Conservation (phyloP, 2,113 vertebrate species). For the Limanda limanda region DNA sequence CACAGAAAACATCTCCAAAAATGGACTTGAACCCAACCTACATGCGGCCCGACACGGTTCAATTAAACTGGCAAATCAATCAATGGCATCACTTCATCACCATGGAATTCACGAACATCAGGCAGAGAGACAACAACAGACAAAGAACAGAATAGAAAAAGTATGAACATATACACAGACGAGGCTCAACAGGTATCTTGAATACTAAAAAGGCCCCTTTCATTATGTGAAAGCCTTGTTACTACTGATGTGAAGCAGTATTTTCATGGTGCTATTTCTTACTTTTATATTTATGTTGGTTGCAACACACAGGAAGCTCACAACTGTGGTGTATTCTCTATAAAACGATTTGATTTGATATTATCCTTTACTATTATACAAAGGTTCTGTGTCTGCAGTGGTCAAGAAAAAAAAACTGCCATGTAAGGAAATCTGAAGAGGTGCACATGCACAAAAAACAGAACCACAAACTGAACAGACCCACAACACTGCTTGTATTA, state of each 20-base stretch:
- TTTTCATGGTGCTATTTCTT: slow-evolving; percentile 28
- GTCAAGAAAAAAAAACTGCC: slow-evolving; percentile 33
- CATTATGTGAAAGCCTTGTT: background rate
- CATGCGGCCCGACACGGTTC: slow-evolving; percentile 24
- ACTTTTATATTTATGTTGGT: slow-evolving; percentile 16
- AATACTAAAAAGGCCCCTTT: slow-evolving; percentile 20
- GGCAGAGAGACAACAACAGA: slow-evolving; percentile 10
- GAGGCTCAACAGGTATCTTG: slow-evolving; percentile 7
- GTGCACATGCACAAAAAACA: slow-evolving; percentile 10
- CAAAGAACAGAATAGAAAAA: slow-evolving; percentile 23
- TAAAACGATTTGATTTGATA: slow-evolving; percentile 40
- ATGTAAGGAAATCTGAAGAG: slow-evolving; percentile 55
- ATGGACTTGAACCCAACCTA: slow-evolving; percentile 26
- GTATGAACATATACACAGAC: background rate
- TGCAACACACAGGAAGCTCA: background rate
- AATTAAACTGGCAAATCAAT: slow-evolving; percentile 47
- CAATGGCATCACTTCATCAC: slow-evolving; percentile 33
- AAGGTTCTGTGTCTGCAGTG: slow-evolving; percentile 12
- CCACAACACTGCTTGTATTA: slow-evolving; percentile 13
- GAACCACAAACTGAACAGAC: slow-evolving; percentile 33
- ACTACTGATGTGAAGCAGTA: background rate
- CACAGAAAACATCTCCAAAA: slow-evolving; percentile 44
- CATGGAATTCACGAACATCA: slow-evolving; percentile 14
- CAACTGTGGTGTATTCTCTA: background rate
- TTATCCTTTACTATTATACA: slow-evolving; percentile 31